Evolutionary conservation across 2,888 invertebrate genomes (phyloP).

Genomic region (Syrista parreyssii): DNA sequence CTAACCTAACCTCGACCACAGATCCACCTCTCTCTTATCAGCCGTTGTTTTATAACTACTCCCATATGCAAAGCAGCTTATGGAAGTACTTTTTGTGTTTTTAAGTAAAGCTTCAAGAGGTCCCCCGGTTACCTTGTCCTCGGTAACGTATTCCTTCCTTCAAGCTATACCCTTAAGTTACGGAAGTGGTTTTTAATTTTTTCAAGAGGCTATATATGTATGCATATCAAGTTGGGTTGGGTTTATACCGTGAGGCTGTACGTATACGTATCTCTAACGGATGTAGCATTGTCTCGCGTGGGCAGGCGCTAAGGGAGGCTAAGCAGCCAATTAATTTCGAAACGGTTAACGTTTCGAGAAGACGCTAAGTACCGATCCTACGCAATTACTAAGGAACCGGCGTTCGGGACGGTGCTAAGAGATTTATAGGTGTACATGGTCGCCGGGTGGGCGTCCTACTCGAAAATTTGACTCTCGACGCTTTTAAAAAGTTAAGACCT

Average conservation of each 20-base stretch:
- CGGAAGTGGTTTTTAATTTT: background rate
- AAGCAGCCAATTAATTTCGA: constrained; percentile 42
- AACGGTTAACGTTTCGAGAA: constrained; percentile 31
- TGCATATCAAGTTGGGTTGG: background rate
- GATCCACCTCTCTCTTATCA: constrained; percentile 12
- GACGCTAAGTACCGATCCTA: constrained; percentile 45
- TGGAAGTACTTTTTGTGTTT: background rate
- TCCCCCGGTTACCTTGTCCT: background rate
- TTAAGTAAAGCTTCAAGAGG: background rate
- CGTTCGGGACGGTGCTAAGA: constrained; percentile 40
- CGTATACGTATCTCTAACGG: background rate
- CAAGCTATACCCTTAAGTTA: background rate
- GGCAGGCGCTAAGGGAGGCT: constrained; percentile 4
- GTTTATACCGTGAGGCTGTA: background rate
- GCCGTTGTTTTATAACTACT: constrained; percentile 25
- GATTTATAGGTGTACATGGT: constrained; percentile 43
- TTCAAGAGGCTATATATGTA: background rate
- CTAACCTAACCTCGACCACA: constrained; percentile 11
- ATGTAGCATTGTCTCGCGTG: constrained; percentile 4
- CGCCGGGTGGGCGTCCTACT: constrained; percentile 9
- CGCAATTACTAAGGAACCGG: constrained; percentile 50
- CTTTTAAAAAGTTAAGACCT: background rate
- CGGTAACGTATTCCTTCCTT: background rate
- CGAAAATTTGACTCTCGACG: constrained; percentile 12
- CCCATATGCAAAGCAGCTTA: background rate